phyloP scores from a whole-genome alignment of 2,113 vertebrate species.

The Oryzias melastigma region DNA sequence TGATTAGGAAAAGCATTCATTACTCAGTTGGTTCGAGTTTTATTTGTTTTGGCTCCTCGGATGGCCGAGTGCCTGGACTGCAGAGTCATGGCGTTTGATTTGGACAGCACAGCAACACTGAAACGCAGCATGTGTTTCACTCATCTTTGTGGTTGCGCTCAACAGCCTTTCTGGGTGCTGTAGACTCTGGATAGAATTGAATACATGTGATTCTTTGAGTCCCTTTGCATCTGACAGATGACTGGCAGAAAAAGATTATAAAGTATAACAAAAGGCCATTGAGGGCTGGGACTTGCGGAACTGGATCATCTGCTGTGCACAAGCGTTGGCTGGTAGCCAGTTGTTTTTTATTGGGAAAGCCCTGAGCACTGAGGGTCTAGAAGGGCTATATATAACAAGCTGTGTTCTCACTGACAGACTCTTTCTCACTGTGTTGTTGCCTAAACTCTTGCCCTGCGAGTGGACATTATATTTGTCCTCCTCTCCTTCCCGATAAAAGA shows the following conservation, averaged over 20 bases:
- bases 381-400: conserved; percentile 70
- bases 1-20: conserved; percentile 60
- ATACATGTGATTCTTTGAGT: conserved; percentile 44
- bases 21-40: conserved; percentile 56
- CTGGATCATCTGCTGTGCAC: conserved; percentile 58
- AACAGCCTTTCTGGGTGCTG: conserved; percentile 54
- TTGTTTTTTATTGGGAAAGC: conserved; percentile 70
- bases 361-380: conserved; percentile 58
- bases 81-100: conserved; percentile 66
- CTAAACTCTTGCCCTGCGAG: conserved; percentile 47
- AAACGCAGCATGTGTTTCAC: conserved; percentile 63
- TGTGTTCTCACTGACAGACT: conserved; percentile 64
- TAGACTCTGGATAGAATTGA: conserved; percentile 58
- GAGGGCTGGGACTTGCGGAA: conserved; percentile 61
- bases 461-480: conserved; percentile 45
- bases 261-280: conserved; percentile 67
- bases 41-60: conserved; percentile 68
- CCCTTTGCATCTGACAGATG: conserved; percentile 65
- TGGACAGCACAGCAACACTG: conserved; percentile 63
- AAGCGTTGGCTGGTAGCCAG: conserved; percentile 59
- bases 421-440: conserved; percentile 67
- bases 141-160: conserved; percentile 57
- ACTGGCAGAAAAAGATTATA: conserved; percentile 68
- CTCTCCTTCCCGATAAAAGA: conserved; percentile 33
- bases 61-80: conserved; percentile 65